Percentiles rank a stretch among this genome's conserved stretches.
phyloP scores from a whole-genome alignment of 2,113 vertebrate species.

The Psephotus haematonotus region DNA sequence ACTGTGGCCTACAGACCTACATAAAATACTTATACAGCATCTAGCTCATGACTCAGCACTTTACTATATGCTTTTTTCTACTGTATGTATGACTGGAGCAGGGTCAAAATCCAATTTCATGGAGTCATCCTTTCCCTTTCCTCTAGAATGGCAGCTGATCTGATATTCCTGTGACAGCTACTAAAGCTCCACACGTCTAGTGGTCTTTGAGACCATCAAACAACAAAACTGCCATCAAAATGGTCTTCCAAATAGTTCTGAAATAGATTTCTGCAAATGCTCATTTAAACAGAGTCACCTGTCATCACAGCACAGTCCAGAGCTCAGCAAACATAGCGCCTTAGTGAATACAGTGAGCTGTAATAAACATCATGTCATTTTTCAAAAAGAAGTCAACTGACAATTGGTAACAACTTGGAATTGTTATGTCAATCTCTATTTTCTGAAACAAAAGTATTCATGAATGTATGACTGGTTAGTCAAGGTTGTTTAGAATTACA shows the following conservation, averaged over 20 bases:
- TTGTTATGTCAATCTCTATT: neutral
- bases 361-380: neutral
- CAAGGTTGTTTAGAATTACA: neutral
- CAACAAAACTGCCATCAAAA: conserved; percentile 2
- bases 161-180: neutral
- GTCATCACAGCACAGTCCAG: neutral
- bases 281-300: neutral
- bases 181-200: neutral
- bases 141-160: neutral
- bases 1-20: neutral
- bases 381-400: neutral
- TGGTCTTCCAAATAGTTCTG: conserved; percentile 9
- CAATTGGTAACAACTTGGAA: neutral
- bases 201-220: conserved; percentile 23
- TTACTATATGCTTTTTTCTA: conserved; percentile 18
- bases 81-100: neutral
- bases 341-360: neutral
- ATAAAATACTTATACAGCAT: neutral
- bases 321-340: neutral
- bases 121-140: neutral
- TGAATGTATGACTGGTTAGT: neutral
- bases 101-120: conserved; percentile 47
- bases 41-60: neutral
- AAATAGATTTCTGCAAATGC: conserved; percentile 4
- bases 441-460: neutral